Evolutionary conservation across 2,113 vertebrate genomes (phyloP), one percentile per base, ranked within the genome.

Genomic region (Brachypteracias leptosomus): DNA sequence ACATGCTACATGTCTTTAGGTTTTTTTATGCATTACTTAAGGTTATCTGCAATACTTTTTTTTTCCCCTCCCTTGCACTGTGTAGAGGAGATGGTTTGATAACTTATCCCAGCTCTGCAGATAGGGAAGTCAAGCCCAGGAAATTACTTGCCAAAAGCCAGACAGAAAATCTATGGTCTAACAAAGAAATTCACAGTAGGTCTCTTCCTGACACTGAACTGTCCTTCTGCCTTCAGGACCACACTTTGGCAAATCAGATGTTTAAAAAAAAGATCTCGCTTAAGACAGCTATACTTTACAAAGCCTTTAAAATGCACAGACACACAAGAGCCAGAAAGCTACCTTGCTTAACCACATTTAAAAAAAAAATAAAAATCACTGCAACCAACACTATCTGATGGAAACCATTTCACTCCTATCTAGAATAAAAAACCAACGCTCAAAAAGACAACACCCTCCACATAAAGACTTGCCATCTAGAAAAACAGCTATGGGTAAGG

Each of bases 91-190:
- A 91, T 74, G 26, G 67, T 31, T 67, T 80, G 93, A 94, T 92
- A 92, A 63, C 86, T 88, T 93, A 93, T 88, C 88, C 88, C 59
- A 66, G 55, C 68, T 83, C 72, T 83, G 72, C 93, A 87, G 85
- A 71, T n/a, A 22, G 79, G 61, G 12, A 96, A 96, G 42, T 62
- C 85, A 93, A 82, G 36, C 76, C 67, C 57, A 89, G 90, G 86
- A 90, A 95, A 94, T 95, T 93, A 84, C 82, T 92, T 95, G 79
- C 72, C 65, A 74, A 86, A 84, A 96, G 57, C 40, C 61, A 93
- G 90, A 94, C 85, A 93, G 82, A 90, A 93, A 92, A 96, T 57
- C 90, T 52, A 40, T 54, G 31, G 33, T 4, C 91, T 59, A 90
- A 94, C 72, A 95, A 77, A 85, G 55, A 77, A 80, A 81, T 75